These are phyloP conservation scores for Cotesia glomerata DNA, from an alignment of 1,140 invertebrate genomes.

Conservation along the genomic window DNA sequence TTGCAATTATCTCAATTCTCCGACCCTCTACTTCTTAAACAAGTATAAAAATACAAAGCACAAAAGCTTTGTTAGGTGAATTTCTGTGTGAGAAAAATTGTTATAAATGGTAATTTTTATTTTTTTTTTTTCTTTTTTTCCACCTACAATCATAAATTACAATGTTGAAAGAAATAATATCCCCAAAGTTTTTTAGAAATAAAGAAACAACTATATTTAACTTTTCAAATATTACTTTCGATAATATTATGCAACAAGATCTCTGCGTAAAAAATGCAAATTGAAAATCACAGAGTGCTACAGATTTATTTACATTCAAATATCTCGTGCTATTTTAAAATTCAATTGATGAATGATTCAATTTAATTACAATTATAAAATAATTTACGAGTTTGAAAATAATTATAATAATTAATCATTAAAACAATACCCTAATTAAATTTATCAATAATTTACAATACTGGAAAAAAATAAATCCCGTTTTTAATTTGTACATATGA, in stretches of 20 bases:
- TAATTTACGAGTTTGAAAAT: not conserved
- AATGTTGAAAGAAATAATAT: not conserved
- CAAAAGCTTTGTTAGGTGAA: not conserved
- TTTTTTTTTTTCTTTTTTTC: not conserved
- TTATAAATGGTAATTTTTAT: not conserved
- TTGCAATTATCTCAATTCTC: constrained; percentile 17
- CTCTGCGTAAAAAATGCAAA: not conserved
- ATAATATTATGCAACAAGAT: not conserved
- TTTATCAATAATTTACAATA: not conserved
- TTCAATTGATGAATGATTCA: constrained; percentile 7
- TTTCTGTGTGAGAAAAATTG: not conserved
- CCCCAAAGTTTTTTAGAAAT: not conserved
- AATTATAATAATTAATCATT: not conserved
- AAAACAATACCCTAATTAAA: not conserved
- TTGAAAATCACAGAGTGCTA: not conserved
- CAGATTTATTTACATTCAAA: constrained; percentile 11
- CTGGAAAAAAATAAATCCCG: no score
- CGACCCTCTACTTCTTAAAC: not conserved
- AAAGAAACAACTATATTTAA: not conserved
- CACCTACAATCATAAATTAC: not conserved
- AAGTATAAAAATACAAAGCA: not conserved
- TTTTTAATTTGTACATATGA: no score
- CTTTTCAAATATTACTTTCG: not conserved
- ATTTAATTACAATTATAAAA: not conserved
- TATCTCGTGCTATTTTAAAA: not conserved